phyloP scores from a whole-genome alignment of 2,113 vertebrate species.

The Mellivora capensis region DNA sequence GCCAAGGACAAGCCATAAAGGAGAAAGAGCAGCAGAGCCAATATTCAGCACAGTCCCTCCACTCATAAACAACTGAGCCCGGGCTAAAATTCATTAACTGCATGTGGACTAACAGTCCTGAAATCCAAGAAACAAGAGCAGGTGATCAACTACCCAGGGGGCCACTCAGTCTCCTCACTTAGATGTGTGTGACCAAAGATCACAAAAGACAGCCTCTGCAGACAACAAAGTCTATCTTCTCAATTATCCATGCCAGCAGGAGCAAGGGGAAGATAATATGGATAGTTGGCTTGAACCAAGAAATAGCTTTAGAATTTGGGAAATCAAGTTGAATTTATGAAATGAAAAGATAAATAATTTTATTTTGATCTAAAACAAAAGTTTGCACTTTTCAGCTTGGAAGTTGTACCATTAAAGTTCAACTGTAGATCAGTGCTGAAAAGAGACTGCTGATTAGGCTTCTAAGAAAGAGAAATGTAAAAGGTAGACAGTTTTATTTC shows the following conservation, averaged over 20 bases:
- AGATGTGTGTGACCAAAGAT: neutral
- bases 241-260: neutral
- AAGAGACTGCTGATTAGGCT: neutral
- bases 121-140: neutral
- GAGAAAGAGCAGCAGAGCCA: neutral
- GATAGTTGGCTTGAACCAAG: neutral
- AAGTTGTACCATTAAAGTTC: neutral
- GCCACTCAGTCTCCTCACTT: neutral
- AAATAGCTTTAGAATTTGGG: neutral
- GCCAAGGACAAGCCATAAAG: neutral
- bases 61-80: neutral
- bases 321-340: neutral
- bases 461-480: neutral
- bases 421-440: neutral
- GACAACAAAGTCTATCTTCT: neutral
- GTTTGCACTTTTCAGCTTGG: neutral
- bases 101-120: neutral
- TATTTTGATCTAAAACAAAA: constrained; percentile 48
- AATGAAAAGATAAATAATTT: constrained; percentile 31
- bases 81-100: neutral
- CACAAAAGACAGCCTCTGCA: neutral
- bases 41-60: neutral
- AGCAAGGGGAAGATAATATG: neutral
- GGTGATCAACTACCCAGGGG: neutral
- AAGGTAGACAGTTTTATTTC: neutral